Conservation (phyloP, 1,140 invertebrate species). For the Grapholita molesta region DNA sequence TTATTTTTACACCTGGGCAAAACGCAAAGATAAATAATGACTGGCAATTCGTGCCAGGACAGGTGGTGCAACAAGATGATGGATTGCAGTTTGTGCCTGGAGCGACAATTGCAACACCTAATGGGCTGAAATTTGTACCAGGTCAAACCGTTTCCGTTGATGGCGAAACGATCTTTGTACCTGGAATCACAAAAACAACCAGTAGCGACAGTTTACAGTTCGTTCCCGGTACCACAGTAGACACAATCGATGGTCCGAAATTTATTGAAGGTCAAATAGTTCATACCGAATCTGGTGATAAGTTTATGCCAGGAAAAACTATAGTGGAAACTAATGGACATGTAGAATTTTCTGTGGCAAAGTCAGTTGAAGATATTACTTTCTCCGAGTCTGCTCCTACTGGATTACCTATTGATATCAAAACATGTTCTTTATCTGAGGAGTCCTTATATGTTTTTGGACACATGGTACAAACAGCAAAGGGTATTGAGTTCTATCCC, state of each 20-base stretch:
- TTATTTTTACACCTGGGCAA: constrained; percentile 84
- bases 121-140: constrained; percentile 82
- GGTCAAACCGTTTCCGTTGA: constrained; percentile 81
- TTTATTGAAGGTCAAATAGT: constrained; percentile 85
- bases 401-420: constrained; percentile 81
- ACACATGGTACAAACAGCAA: constrained; percentile 83
- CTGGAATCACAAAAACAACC: constrained; percentile 76
- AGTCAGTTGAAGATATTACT: constrained; percentile 78
- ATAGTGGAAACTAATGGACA: constrained; percentile 73
- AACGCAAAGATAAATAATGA: constrained; percentile 78
- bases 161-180: constrained; percentile 74
- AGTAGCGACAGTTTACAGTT: constrained; percentile 73
- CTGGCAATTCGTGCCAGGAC: constrained; percentile 82
- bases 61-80: constrained; percentile 76
- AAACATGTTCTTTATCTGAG: constrained; percentile 74
- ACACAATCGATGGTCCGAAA: constrained; percentile 81
- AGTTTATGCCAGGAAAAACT: constrained; percentile 81
- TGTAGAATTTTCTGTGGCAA: constrained; percentile 80
- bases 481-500: constrained; percentile 85
- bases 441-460: constrained; percentile 82
- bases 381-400: constrained; percentile 75
- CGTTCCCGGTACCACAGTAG: constrained; percentile 82
- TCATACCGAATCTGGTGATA: constrained; percentile 77
- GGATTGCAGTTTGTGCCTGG: constrained; percentile 81
- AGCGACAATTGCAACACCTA: constrained; percentile 81